phyloP scores from a whole-genome alignment of 2,797 vertebrate genomes.

The Mormyrus proboscirostris region DNA sequence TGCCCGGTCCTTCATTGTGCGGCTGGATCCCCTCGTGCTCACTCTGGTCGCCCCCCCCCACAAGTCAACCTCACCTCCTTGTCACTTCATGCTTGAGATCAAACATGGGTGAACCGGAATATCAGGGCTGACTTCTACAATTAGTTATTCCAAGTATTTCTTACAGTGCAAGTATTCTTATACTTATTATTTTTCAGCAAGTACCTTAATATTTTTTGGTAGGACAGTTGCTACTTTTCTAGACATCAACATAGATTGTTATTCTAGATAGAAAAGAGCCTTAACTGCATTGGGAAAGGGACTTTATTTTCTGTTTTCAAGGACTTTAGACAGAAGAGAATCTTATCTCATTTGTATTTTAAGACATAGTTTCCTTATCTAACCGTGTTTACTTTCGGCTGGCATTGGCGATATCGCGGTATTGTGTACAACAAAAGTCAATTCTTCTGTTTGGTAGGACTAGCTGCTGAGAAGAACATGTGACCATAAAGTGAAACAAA shows the following conservation, averaged over 20 bases:
- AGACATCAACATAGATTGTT: not conserved
- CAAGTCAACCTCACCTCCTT: not conserved
- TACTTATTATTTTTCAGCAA: not conserved
- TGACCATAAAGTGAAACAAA: not conserved
- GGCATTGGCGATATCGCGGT: not conserved
- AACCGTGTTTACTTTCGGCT: not conserved
- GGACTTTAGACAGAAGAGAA: not conserved
- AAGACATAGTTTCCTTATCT: not conserved
- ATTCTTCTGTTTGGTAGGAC: not conserved
- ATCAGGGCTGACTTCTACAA: not conserved
- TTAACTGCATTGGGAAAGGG: not conserved
- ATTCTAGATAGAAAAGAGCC: not conserved
- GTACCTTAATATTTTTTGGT: not conserved
- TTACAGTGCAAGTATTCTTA: slow-evolving; percentile 2
- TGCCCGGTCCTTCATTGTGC: slow-evolving; percentile 28
- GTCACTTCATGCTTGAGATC: not conserved
- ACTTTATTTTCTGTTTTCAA: not conserved
- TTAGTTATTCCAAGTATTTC: not conserved
- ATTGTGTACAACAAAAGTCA: not conserved
- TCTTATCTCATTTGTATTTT: not conserved
- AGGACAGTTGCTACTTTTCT: not conserved
- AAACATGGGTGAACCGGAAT: not conserved
- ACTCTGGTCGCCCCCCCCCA: not conserved
- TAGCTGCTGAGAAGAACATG: not conserved
- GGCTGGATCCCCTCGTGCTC: slow-evolving; percentile 37